Evolutionary conservation across 2,888 invertebrate genomes (phyloP).

Genomic region (Mactromeris polynyma): DNA sequence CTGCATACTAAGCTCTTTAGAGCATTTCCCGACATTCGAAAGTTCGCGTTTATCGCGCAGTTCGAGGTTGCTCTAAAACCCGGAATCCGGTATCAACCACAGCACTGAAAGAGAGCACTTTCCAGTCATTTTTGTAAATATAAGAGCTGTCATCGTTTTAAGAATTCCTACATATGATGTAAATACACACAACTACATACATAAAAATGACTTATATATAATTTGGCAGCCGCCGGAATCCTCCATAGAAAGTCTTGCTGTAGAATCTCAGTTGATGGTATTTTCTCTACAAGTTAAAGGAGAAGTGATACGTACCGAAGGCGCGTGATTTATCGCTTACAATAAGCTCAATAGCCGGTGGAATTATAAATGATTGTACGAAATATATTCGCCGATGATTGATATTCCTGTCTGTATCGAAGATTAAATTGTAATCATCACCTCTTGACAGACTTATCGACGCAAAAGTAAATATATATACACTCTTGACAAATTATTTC

Average conservation of each 20-base stretch:
- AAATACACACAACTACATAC: constrained; percentile 21
- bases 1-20: neutral
- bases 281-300: neutral
- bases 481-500: neutral
- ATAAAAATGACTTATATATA: neutral
- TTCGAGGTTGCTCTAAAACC: neutral
- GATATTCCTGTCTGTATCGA: neutral
- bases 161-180: constrained; percentile 2
- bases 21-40: neutral
- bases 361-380: neutral
- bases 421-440: neutral
- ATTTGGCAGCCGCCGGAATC: constrained; percentile 2
- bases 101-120: neutral
- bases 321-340: neutral
- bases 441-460: constrained; percentile 1
- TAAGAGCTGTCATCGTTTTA: neutral
- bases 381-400: neutral
- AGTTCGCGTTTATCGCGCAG: neutral
- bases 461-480: neutral
- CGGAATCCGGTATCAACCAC: neutral
- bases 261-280: neutral
- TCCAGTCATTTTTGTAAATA: neutral
- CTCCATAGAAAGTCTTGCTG: constrained; percentile 8
- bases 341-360: neutral
- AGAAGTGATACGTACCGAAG: neutral